Conservation (phyloP, 1,140 invertebrate genomes). For the Hycleus cichorii region DNA sequence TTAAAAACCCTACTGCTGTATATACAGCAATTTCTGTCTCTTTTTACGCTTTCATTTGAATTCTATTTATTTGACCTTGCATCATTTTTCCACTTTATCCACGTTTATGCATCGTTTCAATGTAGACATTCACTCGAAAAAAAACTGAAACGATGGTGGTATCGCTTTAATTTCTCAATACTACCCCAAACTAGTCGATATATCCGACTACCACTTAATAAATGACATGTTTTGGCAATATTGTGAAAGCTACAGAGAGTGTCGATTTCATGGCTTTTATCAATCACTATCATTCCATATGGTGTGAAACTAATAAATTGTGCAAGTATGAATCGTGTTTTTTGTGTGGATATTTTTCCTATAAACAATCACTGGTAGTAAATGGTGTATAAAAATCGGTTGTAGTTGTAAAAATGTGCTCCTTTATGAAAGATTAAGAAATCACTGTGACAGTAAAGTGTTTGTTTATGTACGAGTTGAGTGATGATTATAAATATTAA, state of each 20-base stretch:
- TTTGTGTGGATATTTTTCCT: conserved; percentile 26
- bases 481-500: conserved; percentile 24
- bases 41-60: neutral
- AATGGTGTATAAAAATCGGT: conserved; percentile 21
- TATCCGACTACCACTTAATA: conserved; percentile 15
- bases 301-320: conserved; percentile 30
- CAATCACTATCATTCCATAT: conserved; percentile 30
- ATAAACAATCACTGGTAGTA: neutral
- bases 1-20: conserved; percentile 19
- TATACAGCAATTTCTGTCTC: too few relatives aligned
- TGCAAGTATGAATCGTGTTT: conserved; percentile 35
- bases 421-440: conserved; percentile 24
- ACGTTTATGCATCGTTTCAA: neutral
- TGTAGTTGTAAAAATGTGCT: conserved; percentile 27
- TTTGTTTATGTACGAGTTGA: conserved; percentile 30
- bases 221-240: conserved; percentile 22
- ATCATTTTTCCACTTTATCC: too few relatives aligned
- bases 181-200: conserved; percentile 6
- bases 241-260: conserved; percentile 16
- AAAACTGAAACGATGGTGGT: neutral
- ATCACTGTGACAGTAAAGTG: conserved; percentile 23
- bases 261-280: conserved; percentile 15
- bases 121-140: neutral
- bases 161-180: conserved; percentile 14
- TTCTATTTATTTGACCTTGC: neutral